Evolutionary conservation across 2,797 vertebrate species (phyloP).

Genomic region (Erpetoichthys calabaricus): DNA sequence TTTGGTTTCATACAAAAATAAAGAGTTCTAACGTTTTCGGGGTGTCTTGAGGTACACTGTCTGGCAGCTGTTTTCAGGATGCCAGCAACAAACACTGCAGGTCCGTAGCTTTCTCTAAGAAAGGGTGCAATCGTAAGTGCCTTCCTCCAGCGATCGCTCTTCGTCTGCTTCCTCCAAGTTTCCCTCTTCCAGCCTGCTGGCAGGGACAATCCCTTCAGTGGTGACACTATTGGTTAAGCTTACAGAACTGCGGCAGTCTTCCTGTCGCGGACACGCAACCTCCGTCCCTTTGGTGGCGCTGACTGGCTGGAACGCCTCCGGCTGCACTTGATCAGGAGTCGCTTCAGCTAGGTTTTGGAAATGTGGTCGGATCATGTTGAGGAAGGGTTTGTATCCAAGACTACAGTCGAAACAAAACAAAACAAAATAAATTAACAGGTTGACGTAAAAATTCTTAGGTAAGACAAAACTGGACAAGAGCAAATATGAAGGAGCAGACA

Average conservation of each 20-base stretch:
- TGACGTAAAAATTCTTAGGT: not conserved
- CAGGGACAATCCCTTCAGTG: constrained; percentile 37
- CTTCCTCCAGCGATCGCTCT: constrained; percentile 63
- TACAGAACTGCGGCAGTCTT: constrained; percentile 57
- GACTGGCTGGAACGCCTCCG: constrained; percentile 73
- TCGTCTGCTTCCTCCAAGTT: constrained; percentile 49
- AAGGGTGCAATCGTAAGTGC: constrained; percentile 77
- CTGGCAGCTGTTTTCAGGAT: not conserved
- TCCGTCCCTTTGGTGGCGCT: constrained; percentile 55
- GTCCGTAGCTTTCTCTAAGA: constrained; percentile 41
- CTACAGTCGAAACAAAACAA: constrained; percentile 36
- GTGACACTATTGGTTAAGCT: constrained; percentile 49
- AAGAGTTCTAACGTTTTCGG: not conserved
- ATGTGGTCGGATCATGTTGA: constrained; percentile 81
- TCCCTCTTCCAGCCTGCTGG: constrained; percentile 50
- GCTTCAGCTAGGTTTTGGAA: constrained; percentile 75
- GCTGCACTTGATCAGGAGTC: constrained; percentile 61
- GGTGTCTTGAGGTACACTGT: not conserved
- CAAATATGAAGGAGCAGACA: not conserved
- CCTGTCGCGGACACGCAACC: constrained; percentile 42
- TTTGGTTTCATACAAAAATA: not conserved
- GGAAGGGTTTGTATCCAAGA: constrained; percentile 90
- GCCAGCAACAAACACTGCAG: not conserved
- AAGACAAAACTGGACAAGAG: not conserved
- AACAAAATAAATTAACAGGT: constrained; percentile 2